These are phyloP conservation scores for Euwallacea fornicatus DNA, from an alignment of 1,140 invertebrate genomes.

Conservation along the genomic window DNA sequence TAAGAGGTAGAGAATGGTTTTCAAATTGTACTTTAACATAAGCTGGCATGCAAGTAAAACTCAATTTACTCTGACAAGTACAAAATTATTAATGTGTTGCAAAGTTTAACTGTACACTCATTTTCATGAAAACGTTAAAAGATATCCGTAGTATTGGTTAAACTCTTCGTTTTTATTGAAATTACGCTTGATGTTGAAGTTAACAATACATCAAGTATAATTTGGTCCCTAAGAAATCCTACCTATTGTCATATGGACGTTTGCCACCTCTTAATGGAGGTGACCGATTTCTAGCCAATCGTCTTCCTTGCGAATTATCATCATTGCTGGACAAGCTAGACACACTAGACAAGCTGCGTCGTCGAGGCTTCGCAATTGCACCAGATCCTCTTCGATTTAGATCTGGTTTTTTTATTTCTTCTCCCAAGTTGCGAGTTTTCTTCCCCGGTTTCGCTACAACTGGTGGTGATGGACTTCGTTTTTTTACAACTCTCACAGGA, in stretches of 20 bases:
- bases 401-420: slow-evolving; percentile 15
- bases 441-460: slow-evolving; percentile 45
- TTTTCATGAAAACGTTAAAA: too few relatives aligned
- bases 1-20: background rate
- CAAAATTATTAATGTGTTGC: too few relatives aligned
- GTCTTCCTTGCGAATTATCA: slow-evolving; percentile 36
- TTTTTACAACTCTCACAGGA: slow-evolving; percentile 39
- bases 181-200: too few relatives aligned
- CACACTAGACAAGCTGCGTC: slow-evolving; percentile 47
- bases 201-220: too few relatives aligned
- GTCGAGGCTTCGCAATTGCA: slow-evolving; percentile 5
- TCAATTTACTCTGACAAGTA: too few relatives aligned
- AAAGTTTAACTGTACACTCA: too few relatives aligned
- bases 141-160: too few relatives aligned
- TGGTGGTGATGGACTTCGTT: slow-evolving; percentile 50
- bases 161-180: background rate
- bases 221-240: too few relatives aligned
- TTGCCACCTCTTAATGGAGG: slow-evolving; percentile 3
- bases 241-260: slow-evolving; percentile 7
- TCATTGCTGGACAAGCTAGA: slow-evolving; percentile 50
- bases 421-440: slow-evolving; percentile 28
- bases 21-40: background rate
- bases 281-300: slow-evolving; percentile 11
- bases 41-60: too few relatives aligned
- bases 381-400: background rate